Evolutionary conservation across 1,140 invertebrate genomes (phyloP).

Genomic region (Centruroides sculpturatus): DNA sequence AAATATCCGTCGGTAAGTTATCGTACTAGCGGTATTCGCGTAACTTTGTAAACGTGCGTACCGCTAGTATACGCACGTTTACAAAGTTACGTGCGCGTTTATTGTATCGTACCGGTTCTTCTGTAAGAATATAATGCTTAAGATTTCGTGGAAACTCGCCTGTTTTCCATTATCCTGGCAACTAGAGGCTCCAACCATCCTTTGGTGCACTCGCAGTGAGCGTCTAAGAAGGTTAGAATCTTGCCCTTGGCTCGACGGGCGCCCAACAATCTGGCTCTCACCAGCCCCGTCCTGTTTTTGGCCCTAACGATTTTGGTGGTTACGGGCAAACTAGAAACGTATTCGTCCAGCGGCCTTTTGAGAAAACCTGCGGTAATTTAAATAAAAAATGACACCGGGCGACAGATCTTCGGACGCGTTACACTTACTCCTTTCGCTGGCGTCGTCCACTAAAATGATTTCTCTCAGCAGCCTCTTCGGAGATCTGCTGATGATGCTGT

Average conservation of each 20-base stretch:
- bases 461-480: slow-evolving; percentile 52
- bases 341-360: slow-evolving; percentile 53
- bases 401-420: neutral
- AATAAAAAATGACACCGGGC: no score
- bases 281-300: slow-evolving; percentile 56
- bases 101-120: no score
- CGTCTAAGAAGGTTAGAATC: slow-evolving; percentile 78
- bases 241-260: slow-evolving; percentile 58
- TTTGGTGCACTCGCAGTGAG: slow-evolving; percentile 80
- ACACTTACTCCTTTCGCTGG: slow-evolving; percentile 50
- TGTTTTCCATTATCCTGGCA: slow-evolving; percentile 52
- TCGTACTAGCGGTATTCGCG: no score
- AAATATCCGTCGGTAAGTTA: no score
- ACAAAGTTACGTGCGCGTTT: no score
- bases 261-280: slow-evolving; percentile 71
- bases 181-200: slow-evolving; percentile 83
- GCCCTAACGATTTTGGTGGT: slow-evolving; percentile 50
- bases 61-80: no score
- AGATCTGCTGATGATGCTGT: slow-evolving; percentile 69
- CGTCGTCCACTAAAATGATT: slow-evolving; percentile 79
- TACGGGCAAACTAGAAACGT: slow-evolving; percentile 50
- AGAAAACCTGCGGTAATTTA: no score
- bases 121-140: no score
- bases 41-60: no score
- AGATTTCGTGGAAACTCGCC: slow-evolving; percentile 18